Evolutionary conservation across 2,888 invertebrate genomes (phyloP), one percentile per base, ranked within the genome.

Genomic region (Agrypnus murinus): DNA sequence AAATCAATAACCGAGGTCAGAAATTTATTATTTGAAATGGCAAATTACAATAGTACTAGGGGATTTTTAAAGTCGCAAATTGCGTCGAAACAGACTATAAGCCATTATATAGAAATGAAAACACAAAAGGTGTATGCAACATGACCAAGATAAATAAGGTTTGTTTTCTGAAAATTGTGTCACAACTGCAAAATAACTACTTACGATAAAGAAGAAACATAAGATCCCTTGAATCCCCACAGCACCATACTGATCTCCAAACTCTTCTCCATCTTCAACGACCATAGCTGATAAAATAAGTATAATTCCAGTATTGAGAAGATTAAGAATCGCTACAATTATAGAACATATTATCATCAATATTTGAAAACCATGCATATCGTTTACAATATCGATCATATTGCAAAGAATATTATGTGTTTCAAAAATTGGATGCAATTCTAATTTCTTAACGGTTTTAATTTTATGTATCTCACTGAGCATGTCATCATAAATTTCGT

Each of bases 351-450:
- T 48, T 9, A 48, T 25, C 3, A 25, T 5, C 8, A 48, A 17
- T 9, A 48, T 48, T n/a, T 48, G 48, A 25, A 48, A 48, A 19
- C 48, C 48, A 15, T 48, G 48, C 8, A 48, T 9, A 17, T 48
- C 48, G 15, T 48, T 48, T 48, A 48, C 48, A n/a, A 25, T 48
- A 9, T 17, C 15, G 2, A 48, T 15, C 25, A 48, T 14, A 25
- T 48, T 19, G 25, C 48, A 48, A 1, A 48, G 48, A 5, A 25
- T 14, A 48, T 25, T 48, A 9, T 48, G 48, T 1, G 48, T 17
- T 48, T 48, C 48, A 10, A 48, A 48, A 8, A 19, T 48, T 15
- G 10, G 3, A 25, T 48, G 48, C 19, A 48, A 19, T 9, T 48
- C 25, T 9, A 15, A n/a, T 15, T 48, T 48, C 8, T 48, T 43